These are phyloP conservation scores for Synanthedon myopaeformis DNA, from an alignment of 2,888 invertebrate species.

Conservation along the genomic window DNA sequence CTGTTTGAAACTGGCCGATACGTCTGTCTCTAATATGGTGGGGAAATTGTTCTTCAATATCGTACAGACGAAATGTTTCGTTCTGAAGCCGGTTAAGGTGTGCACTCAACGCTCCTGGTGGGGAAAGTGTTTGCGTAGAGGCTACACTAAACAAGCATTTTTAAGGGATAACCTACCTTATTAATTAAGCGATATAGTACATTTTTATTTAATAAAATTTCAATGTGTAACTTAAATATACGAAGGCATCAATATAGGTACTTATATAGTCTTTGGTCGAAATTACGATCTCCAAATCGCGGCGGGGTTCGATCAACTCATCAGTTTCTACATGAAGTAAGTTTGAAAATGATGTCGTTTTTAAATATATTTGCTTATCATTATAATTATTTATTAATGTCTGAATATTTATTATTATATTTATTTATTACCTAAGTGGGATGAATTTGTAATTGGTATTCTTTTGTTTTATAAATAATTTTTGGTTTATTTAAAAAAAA, in stretches of 20 bases:
- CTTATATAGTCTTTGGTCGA: too few relatives aligned
- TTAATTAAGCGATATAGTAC: slow-evolving; percentile 21
- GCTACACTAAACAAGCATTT: slow-evolving; percentile 77
- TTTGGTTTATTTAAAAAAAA: too few relatives aligned
- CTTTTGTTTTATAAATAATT: too few relatives aligned
- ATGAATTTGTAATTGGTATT: too few relatives aligned
- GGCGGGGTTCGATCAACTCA: neutral
- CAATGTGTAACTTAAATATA: neutral
- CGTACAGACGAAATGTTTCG: slow-evolving; percentile 94
- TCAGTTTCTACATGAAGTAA: neutral
- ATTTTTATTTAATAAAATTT: neutral
- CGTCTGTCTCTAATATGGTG: slow-evolving; percentile 88
- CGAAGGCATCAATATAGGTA: too few relatives aligned
- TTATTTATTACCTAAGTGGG: too few relatives aligned
- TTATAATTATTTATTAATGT: too few relatives aligned
- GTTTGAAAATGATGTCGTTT: neutral
- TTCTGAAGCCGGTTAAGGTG: slow-evolving; percentile 80
- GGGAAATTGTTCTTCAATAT: slow-evolving; percentile 95
- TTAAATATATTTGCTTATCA: too few relatives aligned
- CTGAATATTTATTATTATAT: too few relatives aligned
- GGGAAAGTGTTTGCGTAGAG: slow-evolving; percentile 81
- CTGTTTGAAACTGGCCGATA: slow-evolving; percentile 89
- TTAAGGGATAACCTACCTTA: slow-evolving; percentile 81
- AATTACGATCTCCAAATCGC: too few relatives aligned
- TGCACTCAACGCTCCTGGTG: slow-evolving; percentile 85